These are phyloP conservation scores for Lasaia peninsularis DNA, from an alignment of 1,140 invertebrate species.

Conservation along the genomic window DNA sequence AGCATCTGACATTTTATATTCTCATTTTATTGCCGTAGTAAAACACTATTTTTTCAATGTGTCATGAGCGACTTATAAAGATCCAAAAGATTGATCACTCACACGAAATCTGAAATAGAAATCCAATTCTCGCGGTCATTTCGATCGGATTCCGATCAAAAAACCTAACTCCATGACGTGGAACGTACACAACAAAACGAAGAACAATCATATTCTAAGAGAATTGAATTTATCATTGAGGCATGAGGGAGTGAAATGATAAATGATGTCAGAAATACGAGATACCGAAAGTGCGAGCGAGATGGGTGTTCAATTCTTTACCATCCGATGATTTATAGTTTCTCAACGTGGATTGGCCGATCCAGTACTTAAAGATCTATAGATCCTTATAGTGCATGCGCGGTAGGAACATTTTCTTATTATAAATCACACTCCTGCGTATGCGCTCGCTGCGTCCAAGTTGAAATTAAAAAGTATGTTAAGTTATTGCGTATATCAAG, in stretches of 20 bases:
- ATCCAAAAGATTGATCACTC: constrained; percentile 57
- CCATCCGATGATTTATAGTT: constrained; percentile 72
- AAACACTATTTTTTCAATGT: too few species aligned
- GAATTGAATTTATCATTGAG: constrained; percentile 77
- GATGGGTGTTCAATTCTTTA: constrained; percentile 53
- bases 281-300: constrained; percentile 45
- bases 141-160: constrained; percentile 72
- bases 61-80: constrained; percentile 9
- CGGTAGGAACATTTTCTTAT: constrained; percentile 72
- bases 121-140: constrained; percentile 74
- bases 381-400: constrained; percentile 68
- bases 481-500: constrained; percentile 53
- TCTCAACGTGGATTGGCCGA: constrained; percentile 75
- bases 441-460: constrained; percentile 54
- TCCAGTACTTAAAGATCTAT: constrained; percentile 72
- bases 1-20: too few species aligned
- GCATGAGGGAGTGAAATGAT: constrained; percentile 71
- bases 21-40: too few species aligned
- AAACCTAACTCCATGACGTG: constrained; percentile 66
- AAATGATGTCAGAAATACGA: constrained; percentile 59
- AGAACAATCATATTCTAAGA: constrained; percentile 74
- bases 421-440: constrained; percentile 72
- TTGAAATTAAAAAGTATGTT: constrained; percentile 72
- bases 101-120: constrained; percentile 67
- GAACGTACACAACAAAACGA: constrained; percentile 67